These are phyloP conservation scores for Diaprepes abbreviatus DNA, from an alignment of 2,888 invertebrate genomes.

Conservation along the genomic window DNA sequence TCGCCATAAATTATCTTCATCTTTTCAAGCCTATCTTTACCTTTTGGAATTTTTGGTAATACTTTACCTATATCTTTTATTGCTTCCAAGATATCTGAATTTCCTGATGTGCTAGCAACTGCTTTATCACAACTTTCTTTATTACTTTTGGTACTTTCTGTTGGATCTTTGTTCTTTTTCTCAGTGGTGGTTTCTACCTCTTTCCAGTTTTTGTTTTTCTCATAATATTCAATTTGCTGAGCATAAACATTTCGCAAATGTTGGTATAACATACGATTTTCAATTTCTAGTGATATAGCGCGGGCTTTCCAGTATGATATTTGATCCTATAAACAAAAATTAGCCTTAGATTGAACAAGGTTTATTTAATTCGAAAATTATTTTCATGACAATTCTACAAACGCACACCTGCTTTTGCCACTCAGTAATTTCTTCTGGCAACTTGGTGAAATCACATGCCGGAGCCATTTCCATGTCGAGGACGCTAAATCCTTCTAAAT, in stretches of 20 bases:
- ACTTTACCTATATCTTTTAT: constrained; percentile 62
- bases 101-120: constrained; percentile 11
- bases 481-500: constrained; percentile 58
- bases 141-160: constrained; percentile 37
- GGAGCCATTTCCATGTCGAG: constrained; percentile 58
- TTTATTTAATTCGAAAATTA: no score
- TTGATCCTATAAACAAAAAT: constrained; percentile 65
- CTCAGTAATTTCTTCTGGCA: constrained; percentile 59
- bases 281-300: constrained; percentile 72
- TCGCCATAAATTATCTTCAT: constrained; percentile 76
- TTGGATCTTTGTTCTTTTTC: constrained; percentile 19
- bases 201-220: constrained; percentile 41
- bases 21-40: constrained; percentile 63
- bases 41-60: constrained; percentile 58
- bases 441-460: constrained; percentile 35
- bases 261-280: constrained; percentile 72
- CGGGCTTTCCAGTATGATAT: constrained; percentile 75
- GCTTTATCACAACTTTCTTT: constrained; percentile 30
- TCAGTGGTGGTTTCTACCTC: background rate
- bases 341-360: no score
- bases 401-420: constrained; percentile 67
- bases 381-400: no score
- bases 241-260: constrained; percentile 67
- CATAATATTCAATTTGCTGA: constrained; percentile 56
- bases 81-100: constrained; percentile 39